These are phyloP conservation scores for Tapera naevia DNA, from an alignment of 2,797 vertebrate genomes.

Conservation along the genomic window DNA sequence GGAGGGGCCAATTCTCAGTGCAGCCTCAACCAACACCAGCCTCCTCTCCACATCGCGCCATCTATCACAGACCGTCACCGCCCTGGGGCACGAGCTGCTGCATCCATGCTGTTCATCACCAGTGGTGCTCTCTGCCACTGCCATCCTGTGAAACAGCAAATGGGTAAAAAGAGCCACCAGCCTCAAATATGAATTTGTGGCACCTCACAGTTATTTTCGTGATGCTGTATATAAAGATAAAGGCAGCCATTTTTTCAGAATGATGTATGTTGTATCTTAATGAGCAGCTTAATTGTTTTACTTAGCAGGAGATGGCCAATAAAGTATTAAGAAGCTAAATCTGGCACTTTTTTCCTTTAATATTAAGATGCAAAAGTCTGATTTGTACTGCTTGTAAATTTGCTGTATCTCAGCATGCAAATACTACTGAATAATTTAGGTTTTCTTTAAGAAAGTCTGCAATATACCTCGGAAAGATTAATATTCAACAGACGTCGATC, in stretches of 20 bases:
- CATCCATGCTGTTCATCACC: not conserved
- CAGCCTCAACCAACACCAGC: not conserved
- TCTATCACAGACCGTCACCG: not conserved
- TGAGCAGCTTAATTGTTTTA: not conserved
- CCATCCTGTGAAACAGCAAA: not conserved
- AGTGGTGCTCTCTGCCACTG: rapidly evolving
- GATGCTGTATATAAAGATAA: not conserved
- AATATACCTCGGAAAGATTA: slow-evolving; percentile 20
- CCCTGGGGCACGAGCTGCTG: not conserved
- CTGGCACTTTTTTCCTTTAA: not conserved
- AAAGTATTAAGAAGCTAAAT: not conserved
- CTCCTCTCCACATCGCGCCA: rapidly evolving
- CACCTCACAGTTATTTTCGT: not conserved
- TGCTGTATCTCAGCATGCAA: slow-evolving; percentile 16
- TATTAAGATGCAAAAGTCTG: slow-evolving; percentile 1
- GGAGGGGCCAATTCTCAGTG: not conserved
- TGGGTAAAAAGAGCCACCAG: not conserved
- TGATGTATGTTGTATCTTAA: not conserved
- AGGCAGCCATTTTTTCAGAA: not conserved
- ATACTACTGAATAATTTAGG: slow-evolving; percentile 52
- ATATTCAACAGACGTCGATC: slow-evolving; percentile 40
- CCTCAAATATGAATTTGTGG: not conserved
- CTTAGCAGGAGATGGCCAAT: not conserved
- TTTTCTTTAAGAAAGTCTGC: slow-evolving; percentile 7
- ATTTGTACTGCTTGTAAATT: slow-evolving; percentile 10